Evolutionary conservation across 2,888 invertebrate genomes (phyloP).

Genomic region (Saturnia japonica): DNA sequence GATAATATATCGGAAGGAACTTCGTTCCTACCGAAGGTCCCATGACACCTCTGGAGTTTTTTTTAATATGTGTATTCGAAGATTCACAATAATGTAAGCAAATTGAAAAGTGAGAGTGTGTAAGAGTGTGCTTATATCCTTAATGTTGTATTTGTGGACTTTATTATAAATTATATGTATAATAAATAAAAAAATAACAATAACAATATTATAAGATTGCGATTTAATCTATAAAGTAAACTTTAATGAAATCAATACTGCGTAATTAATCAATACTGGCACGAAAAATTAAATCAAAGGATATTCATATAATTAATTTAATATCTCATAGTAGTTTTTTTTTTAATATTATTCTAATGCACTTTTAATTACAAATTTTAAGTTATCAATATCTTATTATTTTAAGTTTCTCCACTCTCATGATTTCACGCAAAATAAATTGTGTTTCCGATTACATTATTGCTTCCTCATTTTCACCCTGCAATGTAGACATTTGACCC

Average conservation of each 20-base stretch:
- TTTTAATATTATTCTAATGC: background rate
- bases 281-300: background rate
- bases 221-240: background rate
- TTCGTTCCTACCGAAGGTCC: no score
- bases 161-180: no score
- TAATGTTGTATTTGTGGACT: background rate
- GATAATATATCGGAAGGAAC: no score
- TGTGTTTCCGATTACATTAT: background rate
- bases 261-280: background rate
- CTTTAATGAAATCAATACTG: background rate
- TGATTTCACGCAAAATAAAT: background rate
- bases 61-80: background rate
- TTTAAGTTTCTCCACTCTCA: background rate
- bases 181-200: background rate
- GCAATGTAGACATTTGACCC: slow-evolving; percentile 1
- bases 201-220: background rate
- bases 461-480: background rate
- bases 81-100: background rate
- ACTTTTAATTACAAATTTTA: background rate
- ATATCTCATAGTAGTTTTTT: no score
- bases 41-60: no score
- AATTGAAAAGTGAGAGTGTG: background rate
- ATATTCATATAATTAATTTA: background rate
- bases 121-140: slow-evolving; percentile 13
- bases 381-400: background rate